phyloP scores from a whole-genome alignment of 2,113 vertebrate species.

The Chlorodrepanis virens region DNA sequence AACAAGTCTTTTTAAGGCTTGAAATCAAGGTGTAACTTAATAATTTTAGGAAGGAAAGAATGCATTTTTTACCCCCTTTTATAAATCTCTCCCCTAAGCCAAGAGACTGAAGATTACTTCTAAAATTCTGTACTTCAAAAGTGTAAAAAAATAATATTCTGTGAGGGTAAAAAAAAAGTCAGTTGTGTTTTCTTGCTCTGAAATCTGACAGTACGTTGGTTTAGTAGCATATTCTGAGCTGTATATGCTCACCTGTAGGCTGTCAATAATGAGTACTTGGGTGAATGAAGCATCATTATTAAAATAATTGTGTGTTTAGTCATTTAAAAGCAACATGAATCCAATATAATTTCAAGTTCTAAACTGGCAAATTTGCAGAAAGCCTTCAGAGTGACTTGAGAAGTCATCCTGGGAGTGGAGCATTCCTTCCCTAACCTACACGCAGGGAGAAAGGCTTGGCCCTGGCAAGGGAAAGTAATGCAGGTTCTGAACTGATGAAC shows the following conservation, averaged over 20 bases:
- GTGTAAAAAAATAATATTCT: background rate
- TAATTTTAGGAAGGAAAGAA: background rate
- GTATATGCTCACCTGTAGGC: background rate
- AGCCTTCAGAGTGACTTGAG: background rate
- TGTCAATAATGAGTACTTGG: background rate
- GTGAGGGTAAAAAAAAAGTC: background rate
- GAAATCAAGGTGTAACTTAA: background rate
- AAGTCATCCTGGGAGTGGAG: background rate
- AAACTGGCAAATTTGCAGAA: background rate
- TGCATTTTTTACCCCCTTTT: background rate
- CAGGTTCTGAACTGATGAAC: background rate
- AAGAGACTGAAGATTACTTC: background rate
- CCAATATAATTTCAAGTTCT: background rate
- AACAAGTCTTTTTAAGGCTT: background rate
- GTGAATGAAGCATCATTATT: background rate
- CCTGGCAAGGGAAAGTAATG: background rate
- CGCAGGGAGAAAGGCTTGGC: background rate
- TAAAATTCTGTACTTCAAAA: background rate
- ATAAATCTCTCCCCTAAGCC: background rate
- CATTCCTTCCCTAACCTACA: background rate
- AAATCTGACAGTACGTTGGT: background rate
- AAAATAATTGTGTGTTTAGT: background rate
- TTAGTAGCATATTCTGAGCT: background rate
- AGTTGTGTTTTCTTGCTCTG: background rate
- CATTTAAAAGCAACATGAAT: background rate